Evolutionary conservation across 2,113 vertebrate species (phyloP).

Genomic region (Sorex araneus): DNA sequence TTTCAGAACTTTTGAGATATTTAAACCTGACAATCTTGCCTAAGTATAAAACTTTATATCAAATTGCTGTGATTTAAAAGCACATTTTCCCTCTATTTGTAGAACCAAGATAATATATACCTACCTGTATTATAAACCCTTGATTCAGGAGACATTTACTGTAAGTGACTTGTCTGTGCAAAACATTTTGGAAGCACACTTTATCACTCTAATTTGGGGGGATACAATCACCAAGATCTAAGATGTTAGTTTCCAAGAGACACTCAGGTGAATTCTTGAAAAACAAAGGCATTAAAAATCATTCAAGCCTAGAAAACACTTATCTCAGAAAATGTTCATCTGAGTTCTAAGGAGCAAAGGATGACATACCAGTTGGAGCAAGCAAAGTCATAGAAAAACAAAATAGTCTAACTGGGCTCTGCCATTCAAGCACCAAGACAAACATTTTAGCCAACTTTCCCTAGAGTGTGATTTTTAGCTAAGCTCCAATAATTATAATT

Average conservation of each 20-base stretch:
- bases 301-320: background rate
- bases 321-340: background rate
- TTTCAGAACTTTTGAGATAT: background rate
- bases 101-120: background rate
- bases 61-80: constrained; percentile 13
- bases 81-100: background rate
- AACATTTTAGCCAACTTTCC: background rate
- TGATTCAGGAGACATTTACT: background rate
- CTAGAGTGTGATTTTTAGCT: no score
- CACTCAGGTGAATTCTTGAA: background rate
- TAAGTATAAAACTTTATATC: background rate
- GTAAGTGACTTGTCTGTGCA: background rate
- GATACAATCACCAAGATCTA: background rate
- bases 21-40: constrained; percentile 11
- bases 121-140: background rate
- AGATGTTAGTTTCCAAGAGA: background rate
- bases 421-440: background rate
- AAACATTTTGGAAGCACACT: background rate
- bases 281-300: constrained; percentile 3
- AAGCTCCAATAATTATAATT: background rate
- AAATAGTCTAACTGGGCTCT: background rate
- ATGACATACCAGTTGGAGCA: background rate
- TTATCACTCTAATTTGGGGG: background rate
- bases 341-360: background rate
- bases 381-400: background rate